Conservation (phyloP, 1,140 invertebrate species). For the Conus betulinus region DNA sequence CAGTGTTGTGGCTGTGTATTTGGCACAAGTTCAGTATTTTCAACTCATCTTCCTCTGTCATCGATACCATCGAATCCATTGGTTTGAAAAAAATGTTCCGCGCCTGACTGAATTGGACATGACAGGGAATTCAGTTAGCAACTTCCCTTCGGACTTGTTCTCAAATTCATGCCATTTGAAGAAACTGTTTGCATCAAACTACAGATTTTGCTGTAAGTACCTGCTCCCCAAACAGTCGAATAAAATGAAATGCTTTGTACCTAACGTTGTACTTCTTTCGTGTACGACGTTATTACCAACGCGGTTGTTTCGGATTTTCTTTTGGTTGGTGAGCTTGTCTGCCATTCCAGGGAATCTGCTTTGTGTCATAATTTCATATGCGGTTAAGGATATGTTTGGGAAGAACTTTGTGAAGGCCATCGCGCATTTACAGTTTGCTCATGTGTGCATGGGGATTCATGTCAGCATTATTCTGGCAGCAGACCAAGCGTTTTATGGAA, state of each 20-base stretch:
- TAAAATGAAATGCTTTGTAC: not conserved
- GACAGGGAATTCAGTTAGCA: no score
- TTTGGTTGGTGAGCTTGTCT: not conserved
- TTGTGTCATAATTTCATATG: not conserved
- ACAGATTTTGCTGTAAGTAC: not conserved
- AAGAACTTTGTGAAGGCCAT: not conserved
- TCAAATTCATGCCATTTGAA: not conserved
- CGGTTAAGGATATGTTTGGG: not conserved
- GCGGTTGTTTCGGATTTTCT: not conserved
- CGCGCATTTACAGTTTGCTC: not conserved
- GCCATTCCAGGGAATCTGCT: not conserved
- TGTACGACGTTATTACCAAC: not conserved
- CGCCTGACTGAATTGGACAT: no score
- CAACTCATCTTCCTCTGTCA: no score
- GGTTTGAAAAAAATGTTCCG: no score
- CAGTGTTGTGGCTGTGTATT: no score
- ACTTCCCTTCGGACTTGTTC: no score
- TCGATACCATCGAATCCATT: no score
- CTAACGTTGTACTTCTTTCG: not conserved
- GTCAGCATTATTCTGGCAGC: not conserved
- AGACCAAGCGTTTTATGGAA: not conserved
- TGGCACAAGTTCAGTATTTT: no score
- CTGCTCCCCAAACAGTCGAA: not conserved
- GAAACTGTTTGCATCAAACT: not conserved
- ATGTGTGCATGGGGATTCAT: not conserved